Evolutionary conservation across 2,888 invertebrate species (phyloP), one percentile per base, ranked within the genome.

Genomic region (Drosophila prolongata): DNA sequence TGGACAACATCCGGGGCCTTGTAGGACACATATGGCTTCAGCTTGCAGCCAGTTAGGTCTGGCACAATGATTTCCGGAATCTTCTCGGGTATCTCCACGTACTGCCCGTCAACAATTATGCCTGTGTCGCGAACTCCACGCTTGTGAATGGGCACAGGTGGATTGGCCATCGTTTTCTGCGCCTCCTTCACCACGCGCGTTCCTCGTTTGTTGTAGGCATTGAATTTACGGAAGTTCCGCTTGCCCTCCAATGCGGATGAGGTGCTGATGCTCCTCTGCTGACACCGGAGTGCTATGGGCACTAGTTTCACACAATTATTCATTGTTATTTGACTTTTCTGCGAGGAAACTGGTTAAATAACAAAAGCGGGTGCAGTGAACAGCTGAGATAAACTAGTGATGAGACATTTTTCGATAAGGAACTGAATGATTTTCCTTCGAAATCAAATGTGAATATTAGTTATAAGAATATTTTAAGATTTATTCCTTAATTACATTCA

Each of bases 11-110:
- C 95, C 3, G 94, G 94, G 0, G 95, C 94, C 91, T 94, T 95
- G 91, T 99, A 99, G 0, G 98, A 97, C 0, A 99, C 99, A 87
- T 99, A 99, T 0, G 99, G 98, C 91, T 97, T 98, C 19, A 99
- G 92, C 92, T 95, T 93, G 89, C 96, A 99, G 77, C 94, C 95
- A 75, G 94, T 95, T 27, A 99, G 92, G 91, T 98, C 95, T 0
- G 99, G 99, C 2, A 99, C 98, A 62, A 99, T 95, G 14, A 99
- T 91, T 90, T 98, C 96, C 0, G 99, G 98, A 75, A 97, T 94
- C 95, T 95, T 98, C 93, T 99, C 98, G 1, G 96, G 96, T 4
- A 99, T 93, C 13, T 91, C 82, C 1, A 95, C 91, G 89, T 93
- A 96, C 76, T 93, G 93, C 0, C 94, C 94, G 52, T 94, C 92